These are phyloP conservation scores for Anarrhichthys ocellatus DNA, from an alignment of 2,113 vertebrate genomes.

Conservation along the genomic window DNA sequence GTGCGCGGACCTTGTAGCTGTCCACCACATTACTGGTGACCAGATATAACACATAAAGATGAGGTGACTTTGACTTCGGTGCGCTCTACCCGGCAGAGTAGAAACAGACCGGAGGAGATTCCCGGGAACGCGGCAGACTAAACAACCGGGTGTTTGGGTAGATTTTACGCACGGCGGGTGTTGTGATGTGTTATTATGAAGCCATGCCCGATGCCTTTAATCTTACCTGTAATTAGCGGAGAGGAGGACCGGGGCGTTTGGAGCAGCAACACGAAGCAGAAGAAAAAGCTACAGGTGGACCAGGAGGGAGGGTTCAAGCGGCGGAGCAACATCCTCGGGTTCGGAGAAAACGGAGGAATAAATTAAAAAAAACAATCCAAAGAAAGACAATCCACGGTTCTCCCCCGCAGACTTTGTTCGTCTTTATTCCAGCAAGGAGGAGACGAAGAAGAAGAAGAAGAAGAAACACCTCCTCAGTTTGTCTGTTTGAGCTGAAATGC, in stretches of 20 bases:
- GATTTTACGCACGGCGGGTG: slow-evolving; percentile 67
- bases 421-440: slow-evolving; percentile 23
- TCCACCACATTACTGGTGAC: slow-evolving; percentile 1
- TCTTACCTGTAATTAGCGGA: slow-evolving; percentile 85
- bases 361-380: slow-evolving; percentile 37
- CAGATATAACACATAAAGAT: not conserved
- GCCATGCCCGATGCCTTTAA: slow-evolving; percentile 43
- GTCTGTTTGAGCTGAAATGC: slow-evolving; percentile 41
- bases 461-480: not conserved
- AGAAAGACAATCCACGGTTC: slow-evolving; percentile 10
- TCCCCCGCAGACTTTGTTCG: not conserved
- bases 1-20: not conserved
- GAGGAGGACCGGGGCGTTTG: slow-evolving; percentile 72
- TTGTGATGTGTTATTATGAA: slow-evolving; percentile 57
- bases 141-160: slow-evolving; percentile 45
- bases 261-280: slow-evolving; percentile 74
- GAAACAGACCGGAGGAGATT: not conserved
- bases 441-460: not conserved
- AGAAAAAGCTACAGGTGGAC: slow-evolving; percentile 75
- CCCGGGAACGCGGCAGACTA: slow-evolving; percentile 33
- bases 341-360: not conserved
- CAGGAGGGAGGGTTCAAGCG: slow-evolving; percentile 55
- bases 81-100: slow-evolving; percentile 20
- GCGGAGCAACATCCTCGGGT: slow-evolving; percentile 71
- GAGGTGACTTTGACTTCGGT: not conserved